Conservation (phyloP, 2,113 vertebrate genomes). For the Peromyscus leucopus region DNA sequence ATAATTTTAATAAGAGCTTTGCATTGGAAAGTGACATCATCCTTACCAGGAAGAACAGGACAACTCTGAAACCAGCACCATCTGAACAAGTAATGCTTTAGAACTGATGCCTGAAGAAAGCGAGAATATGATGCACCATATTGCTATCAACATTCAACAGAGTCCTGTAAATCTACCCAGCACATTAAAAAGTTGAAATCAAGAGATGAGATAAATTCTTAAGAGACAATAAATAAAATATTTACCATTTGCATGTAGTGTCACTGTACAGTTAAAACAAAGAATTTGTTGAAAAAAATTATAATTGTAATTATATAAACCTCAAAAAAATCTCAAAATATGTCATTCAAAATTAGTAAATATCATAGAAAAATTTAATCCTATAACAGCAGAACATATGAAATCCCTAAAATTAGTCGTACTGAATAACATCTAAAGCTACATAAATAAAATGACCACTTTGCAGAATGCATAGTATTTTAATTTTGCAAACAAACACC, state of each 20-base stretch:
- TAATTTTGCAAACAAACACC: conserved; percentile 13
- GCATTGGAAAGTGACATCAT: background rate
- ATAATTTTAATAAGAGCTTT: background rate
- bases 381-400: background rate
- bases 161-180: background rate
- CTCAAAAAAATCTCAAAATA: background rate
- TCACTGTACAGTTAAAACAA: conserved; percentile 3
- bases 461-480: background rate
- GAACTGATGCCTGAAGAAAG: background rate
- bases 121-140: background rate
- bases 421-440: conserved; percentile 2
- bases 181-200: conserved; percentile 12
- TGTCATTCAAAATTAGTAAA: conserved; percentile 7
- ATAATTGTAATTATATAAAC: conserved; percentile 1
- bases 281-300: conserved; percentile 1
- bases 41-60: conserved; percentile 7
- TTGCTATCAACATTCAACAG: background rate
- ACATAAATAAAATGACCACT: conserved; percentile 20
- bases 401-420: conserved; percentile 34
- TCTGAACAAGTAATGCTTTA: background rate
- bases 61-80: background rate
- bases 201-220: background rate
- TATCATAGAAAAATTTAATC: background rate
- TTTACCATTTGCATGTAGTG: background rate
- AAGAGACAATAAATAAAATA: conserved; percentile 1